A percentile compares a stretch with the other conserved stretches of the same genome.
These are phyloP conservation scores for Ips nitidus DNA, from an alignment of 1,140 invertebrate species.

Conservation along the genomic window DNA sequence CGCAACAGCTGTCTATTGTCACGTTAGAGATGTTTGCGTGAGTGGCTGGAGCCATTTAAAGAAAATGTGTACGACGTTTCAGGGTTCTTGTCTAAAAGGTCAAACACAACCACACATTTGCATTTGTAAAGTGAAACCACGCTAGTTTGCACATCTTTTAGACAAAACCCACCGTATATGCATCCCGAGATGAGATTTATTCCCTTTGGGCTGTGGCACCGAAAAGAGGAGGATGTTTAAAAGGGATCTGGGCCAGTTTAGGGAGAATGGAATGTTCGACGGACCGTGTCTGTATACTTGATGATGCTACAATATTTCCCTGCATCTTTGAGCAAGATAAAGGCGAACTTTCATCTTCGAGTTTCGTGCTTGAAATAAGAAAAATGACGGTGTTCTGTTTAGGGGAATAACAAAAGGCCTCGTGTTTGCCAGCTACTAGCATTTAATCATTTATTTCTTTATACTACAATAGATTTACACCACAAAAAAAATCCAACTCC, in stretches of 20 bases:
- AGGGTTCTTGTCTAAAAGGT: too few relatives aligned
- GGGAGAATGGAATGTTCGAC: not conserved
- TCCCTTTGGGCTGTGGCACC: slow-evolving; percentile 6
- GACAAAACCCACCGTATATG: slow-evolving; percentile 24
- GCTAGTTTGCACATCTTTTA: slow-evolving; percentile 33
- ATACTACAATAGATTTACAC: too few relatives aligned
- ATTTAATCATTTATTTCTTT: too few relatives aligned
- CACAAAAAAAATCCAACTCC: too few relatives aligned
- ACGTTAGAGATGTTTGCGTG: slow-evolving; percentile 12
- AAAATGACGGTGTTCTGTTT: too few relatives aligned
- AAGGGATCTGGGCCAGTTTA: not conserved
- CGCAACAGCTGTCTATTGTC: slow-evolving; percentile 1
- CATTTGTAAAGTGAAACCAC: slow-evolving; percentile 43
- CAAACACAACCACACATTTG: slow-evolving; percentile 43
- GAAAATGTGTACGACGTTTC: not conserved
- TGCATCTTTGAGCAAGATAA: not conserved
- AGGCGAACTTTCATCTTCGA: too few relatives aligned
- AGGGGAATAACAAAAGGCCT: too few relatives aligned
- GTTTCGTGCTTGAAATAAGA: too few relatives aligned
- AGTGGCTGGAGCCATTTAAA: slow-evolving; percentile 11
- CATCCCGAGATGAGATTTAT: slow-evolving; percentile 29
- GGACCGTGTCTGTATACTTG: not conserved
- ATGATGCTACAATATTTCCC: not conserved
- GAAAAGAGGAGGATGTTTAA: not conserved
- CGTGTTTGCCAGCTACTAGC: too few relatives aligned